Conservation (phyloP, 23 tunicate genomes). For the Trididemnum clinides region DNA sequence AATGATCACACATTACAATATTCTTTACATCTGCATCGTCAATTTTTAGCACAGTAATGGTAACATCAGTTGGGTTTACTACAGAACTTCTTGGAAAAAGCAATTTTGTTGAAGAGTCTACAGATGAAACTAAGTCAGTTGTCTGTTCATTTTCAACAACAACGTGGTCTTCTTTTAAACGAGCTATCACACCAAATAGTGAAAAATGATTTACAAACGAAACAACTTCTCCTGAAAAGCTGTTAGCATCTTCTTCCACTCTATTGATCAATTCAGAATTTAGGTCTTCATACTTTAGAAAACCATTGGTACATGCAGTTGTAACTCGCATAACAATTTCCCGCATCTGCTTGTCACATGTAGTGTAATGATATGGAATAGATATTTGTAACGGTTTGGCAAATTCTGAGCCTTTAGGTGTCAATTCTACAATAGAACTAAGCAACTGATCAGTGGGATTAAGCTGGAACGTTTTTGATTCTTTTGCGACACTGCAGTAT, state of each 20-base stretch:
- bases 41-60: conserved; percentile 48
- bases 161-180: conserved; percentile 27
- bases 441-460: conserved; percentile 21
- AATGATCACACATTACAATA: background rate
- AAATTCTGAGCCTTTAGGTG: conserved; percentile 1
- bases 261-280: background rate
- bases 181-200: conserved; percentile 51
- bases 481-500: conserved; percentile 18
- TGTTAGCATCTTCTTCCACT: background rate
- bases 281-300: background rate
- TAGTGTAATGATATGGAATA: background rate
- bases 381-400: background rate
- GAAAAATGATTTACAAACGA: conserved; percentile 48
- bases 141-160: background rate
- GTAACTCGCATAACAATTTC: conserved; percentile 36
- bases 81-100: conserved; percentile 51
- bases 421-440: background rate
- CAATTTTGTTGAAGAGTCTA: conserved; percentile 31
- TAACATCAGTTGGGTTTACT: conserved; percentile 17
- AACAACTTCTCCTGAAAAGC: conserved; percentile 7
- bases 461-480: background rate
- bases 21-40: conserved; percentile 27
- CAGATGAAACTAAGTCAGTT: conserved; percentile 32
- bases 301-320: background rate
- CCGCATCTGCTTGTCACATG: conserved; percentile 1